Evolutionary conservation across 2,113 vertebrate genomes (phyloP), one percentile per base, ranked within the genome.

Genomic region (Proterorhinus semilunaris): DNA sequence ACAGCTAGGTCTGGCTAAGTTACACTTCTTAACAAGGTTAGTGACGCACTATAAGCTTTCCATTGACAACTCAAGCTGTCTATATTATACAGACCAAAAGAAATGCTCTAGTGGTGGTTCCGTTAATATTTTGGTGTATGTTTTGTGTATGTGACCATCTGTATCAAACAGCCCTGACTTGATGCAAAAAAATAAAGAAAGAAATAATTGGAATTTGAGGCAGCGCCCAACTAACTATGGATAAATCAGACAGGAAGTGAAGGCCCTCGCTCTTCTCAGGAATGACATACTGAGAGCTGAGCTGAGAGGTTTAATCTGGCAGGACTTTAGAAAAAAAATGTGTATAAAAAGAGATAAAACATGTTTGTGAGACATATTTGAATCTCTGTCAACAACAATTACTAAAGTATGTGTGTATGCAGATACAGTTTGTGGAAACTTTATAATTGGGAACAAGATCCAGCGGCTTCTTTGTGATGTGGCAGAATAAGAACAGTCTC

Each of bases 1-100:
- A 52, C 65, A 62, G 67, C 62, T 68, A 94, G 91, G 85, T 93
- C 68, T 10, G 90, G 92, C 93, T 94, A 16, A 16, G 51, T 85
- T 92, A 70, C 44, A 65, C 64, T 54, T 57, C 57, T 57, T 69
- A 59, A 78, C 64, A 53, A 66, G 64, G 48, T 69, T 72, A 66
- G 44, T 53, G 13, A 71, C 57, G 49, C 54, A 51, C 54, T 69
- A 43, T 75, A 66, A 43, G 52, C 47, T 47, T 62, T 68, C 10
- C 58, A 42, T 57, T 6, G 47, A n/a, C 15, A 15, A 44, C 58
- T 44, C 44, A 1, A 16, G 42, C 13, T 7, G 15, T 61, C 13
- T 61, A 44, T 21, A 11, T 10, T 16, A 54, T 42, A 42, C 27
- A 36, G 27, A 36, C 27, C 27, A 36, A 36, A 27, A 3, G 27